Conservation (phyloP, 2,888 invertebrate genomes). For the Netelia melanura region DNA sequence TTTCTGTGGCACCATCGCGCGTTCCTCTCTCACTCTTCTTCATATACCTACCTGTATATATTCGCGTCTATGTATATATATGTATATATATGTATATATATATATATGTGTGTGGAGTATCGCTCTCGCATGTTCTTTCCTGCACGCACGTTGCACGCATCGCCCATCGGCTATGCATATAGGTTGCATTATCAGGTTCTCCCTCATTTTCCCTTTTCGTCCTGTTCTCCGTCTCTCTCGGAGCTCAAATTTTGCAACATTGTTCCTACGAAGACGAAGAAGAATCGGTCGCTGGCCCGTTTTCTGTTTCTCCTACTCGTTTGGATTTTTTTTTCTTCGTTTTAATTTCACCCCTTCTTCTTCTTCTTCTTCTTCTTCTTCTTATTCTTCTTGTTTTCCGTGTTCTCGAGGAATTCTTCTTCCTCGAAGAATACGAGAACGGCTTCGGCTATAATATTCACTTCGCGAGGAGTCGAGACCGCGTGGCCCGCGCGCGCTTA, state of each 20-base stretch:
- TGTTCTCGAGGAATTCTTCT: conserved; percentile 35
- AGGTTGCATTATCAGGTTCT: conserved; percentile 17
- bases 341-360: conserved; percentile 31
- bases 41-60: conserved; percentile 16
- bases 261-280: conserved; percentile 6
- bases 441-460: conserved; percentile 80
- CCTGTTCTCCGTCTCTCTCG: conserved; percentile 11
- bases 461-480: conserved; percentile 73
- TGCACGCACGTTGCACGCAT: conserved; percentile 61
- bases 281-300: conserved; percentile 27
- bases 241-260: conserved; percentile 8
- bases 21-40: conserved; percentile 61
- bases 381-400: not conserved
- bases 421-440: conserved; percentile 72
- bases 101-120: not conserved
- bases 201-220: conserved; percentile 5
- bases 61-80: not conserved
- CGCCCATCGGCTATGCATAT: conserved; percentile 31
- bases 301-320: conserved; percentile 60
- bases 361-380: conserved; percentile 22
- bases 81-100: conserved; percentile 24
- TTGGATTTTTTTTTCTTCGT: conserved; percentile 46
- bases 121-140: conserved; percentile 25
- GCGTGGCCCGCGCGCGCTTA: conserved; percentile 73
- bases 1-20: conserved; percentile 78